phyloP scores from a whole-genome alignment of 2,113 vertebrate genomes.

The Pogonocichla stellata region DNA sequence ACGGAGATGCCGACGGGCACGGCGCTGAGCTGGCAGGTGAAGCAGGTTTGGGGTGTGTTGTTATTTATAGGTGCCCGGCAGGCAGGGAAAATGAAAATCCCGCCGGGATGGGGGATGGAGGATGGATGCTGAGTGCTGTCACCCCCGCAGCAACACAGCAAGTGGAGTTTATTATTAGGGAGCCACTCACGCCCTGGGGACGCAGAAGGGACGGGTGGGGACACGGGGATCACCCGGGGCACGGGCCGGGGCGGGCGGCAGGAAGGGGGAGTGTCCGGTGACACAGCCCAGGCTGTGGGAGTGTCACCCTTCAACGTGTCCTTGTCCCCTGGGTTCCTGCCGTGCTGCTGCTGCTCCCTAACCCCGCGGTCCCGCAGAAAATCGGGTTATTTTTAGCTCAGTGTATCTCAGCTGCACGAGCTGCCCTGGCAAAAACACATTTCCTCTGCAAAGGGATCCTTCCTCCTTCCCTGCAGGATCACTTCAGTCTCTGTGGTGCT shows the following conservation, averaged over 20 bases:
- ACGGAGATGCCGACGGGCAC: conserved; percentile 85
- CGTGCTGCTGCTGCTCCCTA: rapidly evolving
- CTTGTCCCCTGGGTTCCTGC: neutral
- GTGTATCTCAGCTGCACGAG: neutral
- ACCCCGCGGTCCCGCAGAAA: neutral
- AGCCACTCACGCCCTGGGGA: neutral
- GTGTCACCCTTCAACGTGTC: neutral
- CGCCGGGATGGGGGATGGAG: neutral
- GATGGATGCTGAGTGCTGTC: neutral
- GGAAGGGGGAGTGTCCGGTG: neutral
- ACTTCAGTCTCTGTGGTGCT: rapidly evolving
- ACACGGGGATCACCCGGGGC: neutral
- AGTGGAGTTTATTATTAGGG: conserved; percentile 2
- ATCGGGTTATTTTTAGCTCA: neutral
- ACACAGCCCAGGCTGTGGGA: neutral
- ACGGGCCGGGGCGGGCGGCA: too few relatives aligned
- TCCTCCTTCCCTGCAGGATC: neutral
- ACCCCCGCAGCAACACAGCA: rapidly evolving
- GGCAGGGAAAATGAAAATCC: neutral
- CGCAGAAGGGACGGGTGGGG: neutral
- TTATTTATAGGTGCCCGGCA: neutral
- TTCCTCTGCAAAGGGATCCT: neutral
- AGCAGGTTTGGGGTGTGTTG: rapidly evolving
- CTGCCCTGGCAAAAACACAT: neutral
- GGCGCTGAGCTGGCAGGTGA: conserved; percentile 88